phyloP scores from a whole-genome alignment of 2,113 vertebrate species.

The Poicephalus gulielmi region DNA sequence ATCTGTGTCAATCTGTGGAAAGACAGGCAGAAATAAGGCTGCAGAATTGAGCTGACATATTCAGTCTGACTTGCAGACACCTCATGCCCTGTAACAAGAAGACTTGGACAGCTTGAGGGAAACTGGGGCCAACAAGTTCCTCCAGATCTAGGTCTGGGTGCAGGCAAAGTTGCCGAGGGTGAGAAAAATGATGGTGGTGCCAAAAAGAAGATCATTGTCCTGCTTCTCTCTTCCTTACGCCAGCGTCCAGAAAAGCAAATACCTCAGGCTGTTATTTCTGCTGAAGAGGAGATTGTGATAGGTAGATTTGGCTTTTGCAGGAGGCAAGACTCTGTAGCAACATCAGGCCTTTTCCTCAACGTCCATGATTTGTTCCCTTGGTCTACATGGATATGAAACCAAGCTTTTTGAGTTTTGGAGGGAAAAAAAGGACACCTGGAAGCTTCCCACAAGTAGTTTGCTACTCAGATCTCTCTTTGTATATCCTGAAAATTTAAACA shows the following conservation, averaged over 20 bases:
- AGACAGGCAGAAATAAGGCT: not conserved
- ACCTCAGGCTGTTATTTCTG: not conserved
- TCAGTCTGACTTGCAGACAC: not conserved
- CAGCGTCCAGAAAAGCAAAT: not conserved
- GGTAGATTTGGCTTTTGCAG: not conserved
- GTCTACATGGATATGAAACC: not conserved
- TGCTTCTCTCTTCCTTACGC: not conserved
- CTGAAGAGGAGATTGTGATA: not conserved
- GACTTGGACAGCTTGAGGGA: not conserved
- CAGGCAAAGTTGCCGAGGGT: not conserved
- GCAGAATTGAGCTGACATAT: not conserved
- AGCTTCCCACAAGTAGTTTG: not conserved
- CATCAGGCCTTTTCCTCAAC: not conserved
- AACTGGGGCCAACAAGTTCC: not conserved
- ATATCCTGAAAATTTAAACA: not conserved
- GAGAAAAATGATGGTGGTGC: not conserved
- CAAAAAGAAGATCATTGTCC: not conserved
- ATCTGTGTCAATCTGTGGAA: not conserved
- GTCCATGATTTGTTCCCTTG: not conserved
- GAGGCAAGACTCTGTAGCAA: not conserved
- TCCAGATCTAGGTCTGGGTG: not conserved
- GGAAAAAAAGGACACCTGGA: not conserved
- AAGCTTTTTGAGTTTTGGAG: not conserved
- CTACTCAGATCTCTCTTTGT: not conserved
- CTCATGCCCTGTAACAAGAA: not conserved